phyloP scores from a whole-genome alignment of 2,888 invertebrate species.

The Spodoptera littoralis region DNA sequence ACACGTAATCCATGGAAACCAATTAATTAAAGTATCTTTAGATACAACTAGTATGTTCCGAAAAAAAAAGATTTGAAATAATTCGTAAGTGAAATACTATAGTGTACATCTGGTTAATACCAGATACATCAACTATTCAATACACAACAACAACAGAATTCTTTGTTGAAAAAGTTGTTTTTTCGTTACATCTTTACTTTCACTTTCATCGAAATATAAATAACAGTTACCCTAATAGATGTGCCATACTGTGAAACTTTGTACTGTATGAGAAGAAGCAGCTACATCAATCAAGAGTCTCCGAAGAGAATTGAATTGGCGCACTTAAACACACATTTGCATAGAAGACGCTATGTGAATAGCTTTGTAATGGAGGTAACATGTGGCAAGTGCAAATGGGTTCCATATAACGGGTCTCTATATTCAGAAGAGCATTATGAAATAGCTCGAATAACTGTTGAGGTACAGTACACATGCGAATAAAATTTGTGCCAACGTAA shows the following conservation, averaged over 20 bases:
- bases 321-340: conserved; percentile 80
- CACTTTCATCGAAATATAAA: conserved; percentile 32
- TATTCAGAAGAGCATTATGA: conserved; percentile 68
- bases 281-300: conserved; percentile 68
- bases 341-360: conserved; percentile 73
- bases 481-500: conserved; percentile 37
- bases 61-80: no score
- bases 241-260: conserved; percentile 14
- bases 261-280: conserved; percentile 58
- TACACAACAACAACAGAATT: conserved; percentile 3
- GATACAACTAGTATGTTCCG: no score
- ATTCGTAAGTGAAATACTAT: no score
- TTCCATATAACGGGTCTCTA: conserved; percentile 78
- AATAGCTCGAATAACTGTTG: conserved; percentile 65
- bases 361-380: conserved; percentile 77
- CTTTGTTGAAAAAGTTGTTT: conserved; percentile 2
- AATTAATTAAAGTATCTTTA: no score
- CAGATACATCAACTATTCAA: conserved; percentile 5
- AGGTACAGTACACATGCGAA: conserved; percentile 41
- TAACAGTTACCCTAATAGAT: conserved; percentile 21
- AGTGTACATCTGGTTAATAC: conserved; percentile 3
- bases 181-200: conserved; percentile 25
- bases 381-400: conserved; percentile 79
- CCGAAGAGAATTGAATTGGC: conserved; percentile 71
- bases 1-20: no score